These are phyloP conservation scores for Chaetophractus vellerosus DNA, from an alignment of 2,797 vertebrate genomes.

Conservation along the genomic window DNA sequence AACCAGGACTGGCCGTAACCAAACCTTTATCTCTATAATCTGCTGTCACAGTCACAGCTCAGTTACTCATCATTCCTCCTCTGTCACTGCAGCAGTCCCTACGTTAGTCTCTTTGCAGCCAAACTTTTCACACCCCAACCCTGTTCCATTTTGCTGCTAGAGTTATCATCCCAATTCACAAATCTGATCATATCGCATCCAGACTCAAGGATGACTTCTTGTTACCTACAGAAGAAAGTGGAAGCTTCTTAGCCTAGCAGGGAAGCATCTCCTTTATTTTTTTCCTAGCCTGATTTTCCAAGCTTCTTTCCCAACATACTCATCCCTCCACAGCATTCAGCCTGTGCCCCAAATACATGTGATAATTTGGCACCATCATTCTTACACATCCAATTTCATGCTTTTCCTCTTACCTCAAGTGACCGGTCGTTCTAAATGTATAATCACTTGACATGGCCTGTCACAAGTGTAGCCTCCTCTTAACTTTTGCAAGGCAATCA, in stretches of 20 bases:
- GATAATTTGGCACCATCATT: not conserved
- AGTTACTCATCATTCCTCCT: not conserved
- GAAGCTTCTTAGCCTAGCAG: not conserved
- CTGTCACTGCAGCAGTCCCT: not conserved
- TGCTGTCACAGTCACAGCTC: not conserved
- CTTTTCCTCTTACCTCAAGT: not conserved
- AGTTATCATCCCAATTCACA: constrained; percentile 30
- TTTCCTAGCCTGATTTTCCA: not conserved
- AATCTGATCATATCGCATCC: not conserved
- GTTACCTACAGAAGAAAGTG: not conserved
- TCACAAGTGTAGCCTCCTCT: not conserved
- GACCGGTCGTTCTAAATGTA: not conserved
- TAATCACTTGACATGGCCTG: not conserved
- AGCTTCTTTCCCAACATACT: not conserved
- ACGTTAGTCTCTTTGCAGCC: not conserved
- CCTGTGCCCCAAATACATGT: not conserved
- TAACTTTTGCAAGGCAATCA: not conserved
- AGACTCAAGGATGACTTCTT: not conserved
- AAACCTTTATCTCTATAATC: not conserved
- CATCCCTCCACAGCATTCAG: not conserved
- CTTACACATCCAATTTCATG: not conserved
- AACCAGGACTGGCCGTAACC: not conserved
- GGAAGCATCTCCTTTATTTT: not conserved
- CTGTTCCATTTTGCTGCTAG: not conserved
- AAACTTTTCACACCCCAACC: not conserved